Conservation (phyloP, 1,140 invertebrate genomes). For the Potamilus streckersoni region DNA sequence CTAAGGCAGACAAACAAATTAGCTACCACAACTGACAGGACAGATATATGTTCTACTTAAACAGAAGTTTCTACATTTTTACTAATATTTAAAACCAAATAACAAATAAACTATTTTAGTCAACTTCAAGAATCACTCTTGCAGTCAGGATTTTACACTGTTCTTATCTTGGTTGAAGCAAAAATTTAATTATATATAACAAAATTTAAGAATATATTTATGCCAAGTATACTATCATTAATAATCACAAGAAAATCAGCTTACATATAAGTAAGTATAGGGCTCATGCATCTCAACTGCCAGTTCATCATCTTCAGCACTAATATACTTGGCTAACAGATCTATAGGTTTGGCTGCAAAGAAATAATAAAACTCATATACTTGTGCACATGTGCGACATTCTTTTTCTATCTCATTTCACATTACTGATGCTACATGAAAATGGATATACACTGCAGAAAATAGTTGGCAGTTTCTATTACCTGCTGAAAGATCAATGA, state of each 20-base stretch:
- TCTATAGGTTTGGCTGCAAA: constrained; percentile 95
- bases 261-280: constrained; percentile 89
- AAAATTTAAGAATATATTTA: no score
- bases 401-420: background rate
- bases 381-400: background rate
- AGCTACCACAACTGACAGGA: no score
- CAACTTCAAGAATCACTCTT: no score
- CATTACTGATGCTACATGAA: background rate
- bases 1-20: no score
- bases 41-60: no score
- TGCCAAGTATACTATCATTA: background rate
- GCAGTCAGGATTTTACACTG: no score
- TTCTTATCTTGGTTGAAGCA: no score
- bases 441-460: background rate
- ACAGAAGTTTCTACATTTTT: no score
- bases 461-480: background rate
- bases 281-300: constrained; percentile 98
- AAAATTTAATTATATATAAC: no score
- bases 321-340: constrained; percentile 95
- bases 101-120: no score
- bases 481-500: background rate
- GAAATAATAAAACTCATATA: background rate
- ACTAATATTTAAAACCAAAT: no score
- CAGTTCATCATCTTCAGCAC: constrained; percentile 80
- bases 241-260: constrained; percentile 14